phyloP scores from a whole-genome alignment of 2,113 vertebrate species.

The Heloderma charlesbogerti region DNA sequence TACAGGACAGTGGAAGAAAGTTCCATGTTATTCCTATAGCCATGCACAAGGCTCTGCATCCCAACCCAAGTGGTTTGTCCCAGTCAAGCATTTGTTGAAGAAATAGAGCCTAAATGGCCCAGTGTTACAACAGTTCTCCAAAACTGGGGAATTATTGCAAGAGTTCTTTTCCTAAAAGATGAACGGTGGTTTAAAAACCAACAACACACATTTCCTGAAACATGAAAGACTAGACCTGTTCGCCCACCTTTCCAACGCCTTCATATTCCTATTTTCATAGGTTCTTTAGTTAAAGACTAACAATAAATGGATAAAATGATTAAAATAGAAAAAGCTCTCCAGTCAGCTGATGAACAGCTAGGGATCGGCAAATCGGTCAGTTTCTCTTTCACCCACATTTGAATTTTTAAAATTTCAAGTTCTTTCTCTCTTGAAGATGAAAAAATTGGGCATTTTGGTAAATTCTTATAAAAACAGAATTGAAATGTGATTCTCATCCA shows the following conservation, averaged over 20 bases:
- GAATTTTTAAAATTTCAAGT: too few relatives aligned
- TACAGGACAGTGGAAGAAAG: too few relatives aligned
- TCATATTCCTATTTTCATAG: neutral
- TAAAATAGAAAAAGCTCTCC: neutral
- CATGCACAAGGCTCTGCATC: neutral
- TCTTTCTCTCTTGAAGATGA: too few relatives aligned
- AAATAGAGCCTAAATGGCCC: neutral
- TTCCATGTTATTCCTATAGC: too few relatives aligned
- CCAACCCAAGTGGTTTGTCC: neutral
- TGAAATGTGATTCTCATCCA: too few relatives aligned
- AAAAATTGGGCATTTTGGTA: too few relatives aligned
- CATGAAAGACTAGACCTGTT: neutral
- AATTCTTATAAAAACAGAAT: too few relatives aligned
- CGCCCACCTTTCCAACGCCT: fast-evolving
- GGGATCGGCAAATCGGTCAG: too few relatives aligned
- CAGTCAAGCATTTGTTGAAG: neutral
- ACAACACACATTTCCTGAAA: neutral
- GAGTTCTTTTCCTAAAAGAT: neutral
- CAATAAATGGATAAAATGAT: neutral
- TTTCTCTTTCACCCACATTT: too few relatives aligned
- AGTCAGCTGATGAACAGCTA: neutral
- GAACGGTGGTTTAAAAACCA: neutral
- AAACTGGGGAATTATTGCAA: neutral
- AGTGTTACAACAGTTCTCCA: neutral
- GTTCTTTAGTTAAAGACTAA: fast-evolving